Conservation (phyloP, 2,113 vertebrate genomes). For the Gnathonemus longibarbis region DNA sequence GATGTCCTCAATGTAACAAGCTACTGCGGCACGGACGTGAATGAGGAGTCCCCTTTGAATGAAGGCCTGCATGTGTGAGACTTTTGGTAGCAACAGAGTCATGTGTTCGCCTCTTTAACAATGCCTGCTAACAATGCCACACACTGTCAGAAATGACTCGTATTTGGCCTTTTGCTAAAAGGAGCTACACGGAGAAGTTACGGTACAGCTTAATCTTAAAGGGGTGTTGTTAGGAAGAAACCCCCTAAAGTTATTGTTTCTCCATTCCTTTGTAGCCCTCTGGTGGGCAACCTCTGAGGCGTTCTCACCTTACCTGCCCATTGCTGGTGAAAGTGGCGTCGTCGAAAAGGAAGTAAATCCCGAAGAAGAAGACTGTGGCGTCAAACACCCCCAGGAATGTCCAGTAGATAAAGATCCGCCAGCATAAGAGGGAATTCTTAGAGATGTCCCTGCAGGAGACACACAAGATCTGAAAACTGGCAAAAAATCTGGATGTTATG, state of each 20-base stretch:
- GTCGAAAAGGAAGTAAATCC: conserved; percentile 91
- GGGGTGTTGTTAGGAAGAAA: background rate
- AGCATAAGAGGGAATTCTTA: conserved; percentile 86
- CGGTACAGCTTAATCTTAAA: background rate
- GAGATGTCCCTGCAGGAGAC: conserved; percentile 74
- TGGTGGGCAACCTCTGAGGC: background rate
- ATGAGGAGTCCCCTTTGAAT: conserved; percentile 46
- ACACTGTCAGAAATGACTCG: too few relatives aligned
- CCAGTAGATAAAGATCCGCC: conserved; percentile 90
- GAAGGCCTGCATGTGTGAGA: conserved; percentile 16
- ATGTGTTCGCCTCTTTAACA: background rate
- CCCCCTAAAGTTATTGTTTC: background rate
- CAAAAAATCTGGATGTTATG: background rate
- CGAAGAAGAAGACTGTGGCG: conserved; percentile 92
- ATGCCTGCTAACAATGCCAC: background rate
- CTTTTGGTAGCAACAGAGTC: background rate
- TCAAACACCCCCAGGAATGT: conserved; percentile 86
- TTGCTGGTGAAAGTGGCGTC: conserved; percentile 88
- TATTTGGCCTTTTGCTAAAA: background rate
- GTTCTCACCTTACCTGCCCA: conserved; percentile 73
- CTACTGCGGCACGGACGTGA: conserved; percentile 52
- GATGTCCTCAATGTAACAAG: conserved; percentile 50
- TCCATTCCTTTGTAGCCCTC: background rate
- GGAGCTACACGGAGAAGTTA: background rate
- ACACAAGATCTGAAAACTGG: background rate